Base-by-base conservation (phyloP, 2,113 vertebrate species). In the Trochalopteron elliotii region DNA sequence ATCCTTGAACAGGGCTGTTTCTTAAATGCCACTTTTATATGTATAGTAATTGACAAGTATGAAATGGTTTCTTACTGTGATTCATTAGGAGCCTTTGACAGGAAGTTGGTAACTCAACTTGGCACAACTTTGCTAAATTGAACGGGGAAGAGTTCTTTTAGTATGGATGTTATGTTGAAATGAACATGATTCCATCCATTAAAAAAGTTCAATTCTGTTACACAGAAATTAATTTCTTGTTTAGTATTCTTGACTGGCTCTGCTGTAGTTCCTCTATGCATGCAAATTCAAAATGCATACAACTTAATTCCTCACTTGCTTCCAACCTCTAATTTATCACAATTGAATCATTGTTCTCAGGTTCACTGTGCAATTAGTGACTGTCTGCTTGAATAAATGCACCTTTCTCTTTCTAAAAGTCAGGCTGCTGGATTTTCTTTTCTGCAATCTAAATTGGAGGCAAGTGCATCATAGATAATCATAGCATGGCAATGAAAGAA, bases 291-390 rank as follows among this genome's bases (percentile, higher is more conserved):
- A 80, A 80, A 55, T 61, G 47, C 27, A 2, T 86, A 37, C 50
- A 80, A 31, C 64, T 95, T 83, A 85, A 90, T 94, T 80, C 45
- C 47, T 50, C 30, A 39, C 39, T 81, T 70, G 61, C 65, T 83
- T 88, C 85, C 60, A 93, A 40, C 80, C 83, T 88, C 55, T 92
- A 70, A 88, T 90, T 92, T 94, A 55, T 89, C 83, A 90, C 88
- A 93, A 68, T 25, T 77, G 42, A 89, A 77, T 92, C 59, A 57
- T 83, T 90, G 55, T 83, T 92, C 83, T 77, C 50, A 15, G 39
- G 67, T 90, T 94, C 75, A 50, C 42, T 80, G 63, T 90, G 50
- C 85, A 93, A 76, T 96, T 95, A 94, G 42, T 84, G 86, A 55
- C 59, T 56, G 45, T 39, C 79, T 75, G 63, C 78, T 88, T 85